Evolutionary conservation across 1,140 invertebrate genomes (phyloP).

Genomic region (Drosophila ficusphila): DNA sequence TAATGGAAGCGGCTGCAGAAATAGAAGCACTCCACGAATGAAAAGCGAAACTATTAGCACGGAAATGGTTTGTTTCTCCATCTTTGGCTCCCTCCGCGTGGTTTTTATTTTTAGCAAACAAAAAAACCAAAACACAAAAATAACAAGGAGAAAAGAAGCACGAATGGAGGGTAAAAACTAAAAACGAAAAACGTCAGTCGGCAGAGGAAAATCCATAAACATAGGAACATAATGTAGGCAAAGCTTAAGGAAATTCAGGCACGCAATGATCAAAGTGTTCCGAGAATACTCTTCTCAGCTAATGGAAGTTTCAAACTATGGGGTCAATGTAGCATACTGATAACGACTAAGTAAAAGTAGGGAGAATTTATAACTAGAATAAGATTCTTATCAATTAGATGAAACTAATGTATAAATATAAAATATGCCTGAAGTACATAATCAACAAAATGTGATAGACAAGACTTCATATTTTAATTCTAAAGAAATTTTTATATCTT

Average conservation of each 20-base stretch:
- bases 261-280: slow-evolving; percentile 12
- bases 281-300: slow-evolving; percentile 14
- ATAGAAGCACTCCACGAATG: slow-evolving; percentile 53
- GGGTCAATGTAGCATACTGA: too few relatives aligned
- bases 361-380: too few relatives aligned
- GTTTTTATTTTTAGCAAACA: slow-evolving; percentile 69
- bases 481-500: too few relatives aligned
- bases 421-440: too few relatives aligned
- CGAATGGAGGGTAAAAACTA: slow-evolving; percentile 16
- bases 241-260: slow-evolving; percentile 17
- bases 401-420: too few relatives aligned
- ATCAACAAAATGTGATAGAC: too few relatives aligned
- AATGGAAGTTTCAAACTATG: neutral
- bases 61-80: slow-evolving; percentile 40
- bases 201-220: slow-evolving; percentile 47
- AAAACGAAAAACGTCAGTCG: slow-evolving; percentile 48
- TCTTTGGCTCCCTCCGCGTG: slow-evolving; percentile 46
- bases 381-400: too few relatives aligned
- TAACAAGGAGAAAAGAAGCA: slow-evolving; percentile 17
- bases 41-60: slow-evolving; percentile 75
- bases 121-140: too few relatives aligned
- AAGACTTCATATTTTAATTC: too few relatives aligned
- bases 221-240: slow-evolving; percentile 44
- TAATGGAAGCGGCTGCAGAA: slow-evolving; percentile 9
- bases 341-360: neutral